Evolutionary conservation across 1,140 invertebrate species (phyloP).

Genomic region (Drosophila nigromelanica): DNA sequence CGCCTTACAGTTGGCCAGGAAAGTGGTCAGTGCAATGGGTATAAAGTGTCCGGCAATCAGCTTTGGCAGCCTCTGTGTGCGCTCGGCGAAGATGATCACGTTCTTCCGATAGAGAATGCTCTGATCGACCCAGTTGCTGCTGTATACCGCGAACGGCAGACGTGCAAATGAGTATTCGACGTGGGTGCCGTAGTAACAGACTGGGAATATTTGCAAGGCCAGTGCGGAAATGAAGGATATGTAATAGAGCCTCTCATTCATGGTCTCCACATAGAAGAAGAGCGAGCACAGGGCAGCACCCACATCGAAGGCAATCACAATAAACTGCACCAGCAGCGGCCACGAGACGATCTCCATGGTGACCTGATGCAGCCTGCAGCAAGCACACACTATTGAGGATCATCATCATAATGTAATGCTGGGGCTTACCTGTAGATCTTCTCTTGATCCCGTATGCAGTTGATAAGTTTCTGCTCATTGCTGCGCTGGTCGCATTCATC

Average conservation of each 20-base stretch:
- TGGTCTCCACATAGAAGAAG: conserved; percentile 48
- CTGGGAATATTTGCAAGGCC: conserved; percentile 55
- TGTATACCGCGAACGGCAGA: conserved; percentile 54
- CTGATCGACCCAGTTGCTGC: conserved; percentile 73
- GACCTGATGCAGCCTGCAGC: conserved; percentile 43
- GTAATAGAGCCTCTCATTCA: conserved; percentile 43
- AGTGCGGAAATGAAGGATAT: conserved; percentile 45
- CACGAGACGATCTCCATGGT: conserved; percentile 52
- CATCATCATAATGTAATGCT: too few species aligned
- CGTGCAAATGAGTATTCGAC: conserved; percentile 44
- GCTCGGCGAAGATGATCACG: conserved; percentile 59
- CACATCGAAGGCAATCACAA: conserved; percentile 55
- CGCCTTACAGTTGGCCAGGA: conserved; percentile 58
- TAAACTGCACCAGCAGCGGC: conserved; percentile 67
- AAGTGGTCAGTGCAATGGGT: conserved; percentile 69
- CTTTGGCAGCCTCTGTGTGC: conserved; percentile 36
- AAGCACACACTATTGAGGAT: background rate
- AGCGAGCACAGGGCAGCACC: conserved; percentile 45
- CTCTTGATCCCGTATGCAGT: conserved; percentile 64
- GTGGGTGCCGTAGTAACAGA: conserved; percentile 68
- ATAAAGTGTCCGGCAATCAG: conserved; percentile 59
- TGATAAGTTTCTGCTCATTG: conserved; percentile 49
- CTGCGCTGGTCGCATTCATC: background rate
- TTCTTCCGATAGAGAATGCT: conserved; percentile 40
- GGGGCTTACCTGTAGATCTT: conserved; percentile 52